Base-by-base conservation (phyloP, 2,797 vertebrate species). In the Pantherophis vulpinus region DNA sequence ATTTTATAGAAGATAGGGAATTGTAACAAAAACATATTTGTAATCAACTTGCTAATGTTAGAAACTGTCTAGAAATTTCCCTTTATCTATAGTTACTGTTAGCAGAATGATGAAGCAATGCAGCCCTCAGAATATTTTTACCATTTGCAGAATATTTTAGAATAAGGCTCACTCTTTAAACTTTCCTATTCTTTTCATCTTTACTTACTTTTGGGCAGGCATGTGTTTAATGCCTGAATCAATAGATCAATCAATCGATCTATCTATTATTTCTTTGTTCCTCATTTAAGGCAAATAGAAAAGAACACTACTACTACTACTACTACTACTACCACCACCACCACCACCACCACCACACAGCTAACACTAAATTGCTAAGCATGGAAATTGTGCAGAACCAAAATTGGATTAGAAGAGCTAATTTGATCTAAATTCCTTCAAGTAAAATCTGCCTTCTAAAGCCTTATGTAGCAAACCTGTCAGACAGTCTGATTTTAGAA, bases 301-400 rank as follows among this genome's bases (percentile, higher is more conserved):
- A 66, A 66, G 11, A 29, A 27, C 4, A 29, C 10, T 4, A 29
- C 10, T 9, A 1, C 59, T 9, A 3, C 59, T 3, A 3, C 6
- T 1, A 27, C 60, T 0, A 27, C 25, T 0, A 25, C 12, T 0
- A 14, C 61, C 2, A 29, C 25, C 3, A 61, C 9, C 60, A 61
- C 2, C 47, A 47, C 51, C 23, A 25, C 8, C 60, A n/a, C 27
- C 0, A 14, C 63, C 5, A 70, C 3, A 70, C 13, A 32, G n/a
- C 70, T 74, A 37, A 32, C 16, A 20, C 2, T 32, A 74, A 18
- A 74, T 20, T 37, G 70, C n/a, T 18, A 74, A 20, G 16, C 70
- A 37, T 74, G 7, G 32, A 74, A 37, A 74, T 37, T 74, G n/a
- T 74, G 16, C n/a, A 8, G 70, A 74, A 74, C 32, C n/a, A 74